These are phyloP conservation scores for Podarcis siculus DNA, from an alignment of 2,797 vertebrate species.

Conservation along the genomic window DNA sequence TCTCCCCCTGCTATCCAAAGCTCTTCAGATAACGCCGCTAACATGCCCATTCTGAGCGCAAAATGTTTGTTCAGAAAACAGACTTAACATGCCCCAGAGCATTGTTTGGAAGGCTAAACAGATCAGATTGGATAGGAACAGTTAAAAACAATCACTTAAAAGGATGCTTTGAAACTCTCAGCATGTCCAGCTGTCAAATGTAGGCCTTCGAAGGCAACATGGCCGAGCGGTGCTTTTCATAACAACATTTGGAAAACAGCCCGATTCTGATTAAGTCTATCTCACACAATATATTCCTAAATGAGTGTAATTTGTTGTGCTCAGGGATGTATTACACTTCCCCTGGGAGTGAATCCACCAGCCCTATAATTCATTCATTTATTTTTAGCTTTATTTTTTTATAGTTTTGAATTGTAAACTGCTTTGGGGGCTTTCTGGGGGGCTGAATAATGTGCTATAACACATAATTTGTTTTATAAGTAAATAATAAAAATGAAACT, in stretches of 20 bases:
- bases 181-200: slow-evolving; percentile 17
- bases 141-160: background rate
- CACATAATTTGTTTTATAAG: background rate
- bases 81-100: slow-evolving; percentile 52
- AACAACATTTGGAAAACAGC: background rate
- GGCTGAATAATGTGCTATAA: background rate
- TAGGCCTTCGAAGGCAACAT: background rate
- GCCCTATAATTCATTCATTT: no score
- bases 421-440: background rate
- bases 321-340: background rate
- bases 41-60: slow-evolving; percentile 61
- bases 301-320: background rate
- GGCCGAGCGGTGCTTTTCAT: background rate
- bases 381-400: background rate
- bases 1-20: slow-evolving; percentile 59
- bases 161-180: slow-evolving; percentile 1
- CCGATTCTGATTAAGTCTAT: slow-evolving; percentile 14
- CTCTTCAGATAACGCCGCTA: slow-evolving; percentile 54
- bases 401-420: background rate
- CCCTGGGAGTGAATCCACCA: background rate
- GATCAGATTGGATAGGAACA: slow-evolving; percentile 15
- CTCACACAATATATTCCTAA: background rate
- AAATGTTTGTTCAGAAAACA: slow-evolving; percentile 66
- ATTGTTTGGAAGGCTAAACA: slow-evolving; percentile 55
- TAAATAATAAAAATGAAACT: background rate